phyloP scores from a whole-genome alignment of 2,797 vertebrate species.

The Taenioides sp. region DNA sequence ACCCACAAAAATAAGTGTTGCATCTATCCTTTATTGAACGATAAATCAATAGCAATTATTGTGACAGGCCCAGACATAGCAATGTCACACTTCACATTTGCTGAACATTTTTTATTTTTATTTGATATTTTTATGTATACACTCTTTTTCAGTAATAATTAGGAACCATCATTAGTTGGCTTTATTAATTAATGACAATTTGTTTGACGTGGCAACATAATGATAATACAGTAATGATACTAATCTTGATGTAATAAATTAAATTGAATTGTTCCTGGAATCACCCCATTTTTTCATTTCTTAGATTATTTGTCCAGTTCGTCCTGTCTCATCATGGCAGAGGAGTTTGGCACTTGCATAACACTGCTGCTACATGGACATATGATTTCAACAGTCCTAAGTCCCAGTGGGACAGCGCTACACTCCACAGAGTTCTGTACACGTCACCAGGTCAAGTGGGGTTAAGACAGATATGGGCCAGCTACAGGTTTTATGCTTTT shows the following conservation, averaged over 20 bases:
- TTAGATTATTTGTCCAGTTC: background rate
- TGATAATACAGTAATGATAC: background rate
- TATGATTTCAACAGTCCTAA: slow-evolving; percentile 59
- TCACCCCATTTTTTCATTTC: background rate
- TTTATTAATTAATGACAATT: background rate
- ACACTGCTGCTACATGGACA: slow-evolving; percentile 41
- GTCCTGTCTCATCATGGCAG: slow-evolving; percentile 4
- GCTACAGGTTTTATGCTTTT: background rate
- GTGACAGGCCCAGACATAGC: too few species aligned
- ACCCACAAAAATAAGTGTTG: too few species aligned
- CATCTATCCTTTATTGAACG: too few species aligned
- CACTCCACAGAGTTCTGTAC: slow-evolving; percentile 67
- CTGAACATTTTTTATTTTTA: too few species aligned
- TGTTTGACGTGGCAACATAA: background rate
- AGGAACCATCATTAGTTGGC: background rate
- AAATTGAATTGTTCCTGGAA: background rate
- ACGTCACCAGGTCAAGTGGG: slow-evolving; percentile 56
- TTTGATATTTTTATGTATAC: too few species aligned
- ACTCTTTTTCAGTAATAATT: background rate
- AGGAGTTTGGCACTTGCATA: slow-evolving; percentile 47
- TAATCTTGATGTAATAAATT: too few species aligned
- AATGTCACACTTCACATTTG: too few species aligned
- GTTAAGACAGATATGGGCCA: slow-evolving; percentile 37
- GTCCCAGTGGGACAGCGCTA: slow-evolving; percentile 55
- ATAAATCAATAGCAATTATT: too few species aligned